These are phyloP conservation scores for Arrhopalites spinosus DNA, from an alignment of 2,888 invertebrate genomes.

Conservation along the genomic window DNA sequence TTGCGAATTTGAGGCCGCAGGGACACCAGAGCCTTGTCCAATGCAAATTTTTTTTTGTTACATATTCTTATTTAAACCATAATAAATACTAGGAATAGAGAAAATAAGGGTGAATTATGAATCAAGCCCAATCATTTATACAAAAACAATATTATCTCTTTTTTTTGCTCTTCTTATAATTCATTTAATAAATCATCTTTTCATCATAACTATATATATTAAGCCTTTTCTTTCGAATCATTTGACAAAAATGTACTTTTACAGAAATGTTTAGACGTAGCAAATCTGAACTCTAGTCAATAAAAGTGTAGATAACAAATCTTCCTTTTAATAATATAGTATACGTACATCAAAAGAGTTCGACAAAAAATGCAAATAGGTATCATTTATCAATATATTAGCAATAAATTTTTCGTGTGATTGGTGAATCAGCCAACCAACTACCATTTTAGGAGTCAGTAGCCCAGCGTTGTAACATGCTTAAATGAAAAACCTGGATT, in stretches of 20 bases:
- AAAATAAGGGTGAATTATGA: no score
- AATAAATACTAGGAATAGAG: no score
- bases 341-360: background rate
- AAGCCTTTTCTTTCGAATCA: background rate
- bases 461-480: background rate
- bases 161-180: no score
- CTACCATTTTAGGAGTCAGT: no score
- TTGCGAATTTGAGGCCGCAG: no score
- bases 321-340: background rate
- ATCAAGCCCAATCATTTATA: no score
- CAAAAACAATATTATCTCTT: no score
- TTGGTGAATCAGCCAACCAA: background rate
- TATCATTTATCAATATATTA: background rate
- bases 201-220: background rate
- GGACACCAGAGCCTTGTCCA: no score
- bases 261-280: background rate
- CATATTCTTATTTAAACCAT: no score
- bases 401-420: background rate
- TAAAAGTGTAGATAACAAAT: no score
- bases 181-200: no score
- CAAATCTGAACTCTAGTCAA: background rate
- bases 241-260: constrained; percentile 2
- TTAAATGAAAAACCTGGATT: background rate
- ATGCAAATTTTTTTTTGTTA: no score
- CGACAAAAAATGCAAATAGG: background rate